Conservation (phyloP, 2,797 vertebrate species). For the Danionella dracula region DNA sequence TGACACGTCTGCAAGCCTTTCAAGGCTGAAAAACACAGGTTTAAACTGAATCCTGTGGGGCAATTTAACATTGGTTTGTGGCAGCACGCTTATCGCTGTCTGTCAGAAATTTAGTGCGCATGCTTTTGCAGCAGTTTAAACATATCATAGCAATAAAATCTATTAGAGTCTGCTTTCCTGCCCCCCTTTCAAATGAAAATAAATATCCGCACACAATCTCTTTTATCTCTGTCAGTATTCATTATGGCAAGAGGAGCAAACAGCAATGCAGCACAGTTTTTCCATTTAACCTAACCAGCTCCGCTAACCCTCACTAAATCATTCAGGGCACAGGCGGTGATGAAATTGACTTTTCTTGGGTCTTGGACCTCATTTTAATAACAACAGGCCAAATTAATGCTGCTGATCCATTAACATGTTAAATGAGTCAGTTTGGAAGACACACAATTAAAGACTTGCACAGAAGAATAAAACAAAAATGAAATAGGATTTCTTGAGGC, state of each 20-base stretch:
- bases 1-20: constrained; percentile 6
- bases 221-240: constrained; percentile 59
- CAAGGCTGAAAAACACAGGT: constrained; percentile 4
- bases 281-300: constrained; percentile 57
- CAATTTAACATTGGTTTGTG: neutral
- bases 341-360: constrained; percentile 56
- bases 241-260: constrained; percentile 60
- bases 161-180: constrained; percentile 55
- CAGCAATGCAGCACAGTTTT: constrained; percentile 55
- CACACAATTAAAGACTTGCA: constrained; percentile 17
- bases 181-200: constrained; percentile 64
- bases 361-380: constrained; percentile 66
- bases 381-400: constrained; percentile 52
- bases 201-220: constrained; percentile 58
- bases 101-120: constrained; percentile 38
- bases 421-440: constrained; percentile 41
- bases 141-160: constrained; percentile 55
- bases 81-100: constrained; percentile 30
- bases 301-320: constrained; percentile 59
- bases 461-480: neutral
- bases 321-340: constrained; percentile 57
- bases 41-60: neutral
- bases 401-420: constrained; percentile 57
- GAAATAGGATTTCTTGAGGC: constrained; percentile 21
- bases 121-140: constrained; percentile 55